Percentiles rank a stretch among this genome's conserved stretches.
Conservation (phyloP, 1,140 invertebrate genomes). For the Philopotamus ludificatus region DNA sequence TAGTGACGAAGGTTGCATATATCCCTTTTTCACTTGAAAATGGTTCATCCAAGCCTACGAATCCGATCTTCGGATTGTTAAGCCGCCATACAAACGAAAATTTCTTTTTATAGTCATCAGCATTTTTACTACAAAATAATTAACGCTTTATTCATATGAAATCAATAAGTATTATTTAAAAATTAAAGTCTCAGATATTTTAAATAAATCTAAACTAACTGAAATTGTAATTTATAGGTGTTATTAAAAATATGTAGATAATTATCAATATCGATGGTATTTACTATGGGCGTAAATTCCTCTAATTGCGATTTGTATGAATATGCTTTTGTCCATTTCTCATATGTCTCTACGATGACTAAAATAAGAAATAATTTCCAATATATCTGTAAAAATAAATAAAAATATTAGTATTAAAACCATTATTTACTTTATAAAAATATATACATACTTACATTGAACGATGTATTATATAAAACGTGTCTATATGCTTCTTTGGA, state of each 20-base stretch:
- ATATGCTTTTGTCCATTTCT: conserved; percentile 10
- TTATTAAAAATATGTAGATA: too few relatives aligned
- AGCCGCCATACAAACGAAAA: too few relatives aligned
- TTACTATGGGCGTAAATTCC: too few relatives aligned
- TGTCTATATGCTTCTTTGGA: conserved; percentile 79
- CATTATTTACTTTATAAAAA: background rate
- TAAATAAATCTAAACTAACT: too few relatives aligned
- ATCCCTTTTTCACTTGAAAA: background rate
- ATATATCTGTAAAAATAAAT: conserved; percentile 14
- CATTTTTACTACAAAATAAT: too few relatives aligned
- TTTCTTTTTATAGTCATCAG: too few relatives aligned
- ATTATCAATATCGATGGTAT: too few relatives aligned
- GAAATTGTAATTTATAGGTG: too few relatives aligned
- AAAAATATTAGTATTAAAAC: conserved; percentile 3
- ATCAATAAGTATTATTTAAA: too few relatives aligned
- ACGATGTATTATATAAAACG: conserved; percentile 74
- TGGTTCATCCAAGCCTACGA: background rate
- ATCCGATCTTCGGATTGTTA: too few relatives aligned
- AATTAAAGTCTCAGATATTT: too few relatives aligned
- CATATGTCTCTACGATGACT: conserved; percentile 7
- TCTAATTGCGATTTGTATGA: background rate
- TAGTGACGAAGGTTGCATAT: background rate
- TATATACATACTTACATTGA: conserved; percentile 56
- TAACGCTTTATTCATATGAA: too few relatives aligned
- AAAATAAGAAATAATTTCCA: conserved; percentile 21